phyloP scores from a whole-genome alignment of 2,797 vertebrate species.

The Sebastes steindachneri region DNA sequence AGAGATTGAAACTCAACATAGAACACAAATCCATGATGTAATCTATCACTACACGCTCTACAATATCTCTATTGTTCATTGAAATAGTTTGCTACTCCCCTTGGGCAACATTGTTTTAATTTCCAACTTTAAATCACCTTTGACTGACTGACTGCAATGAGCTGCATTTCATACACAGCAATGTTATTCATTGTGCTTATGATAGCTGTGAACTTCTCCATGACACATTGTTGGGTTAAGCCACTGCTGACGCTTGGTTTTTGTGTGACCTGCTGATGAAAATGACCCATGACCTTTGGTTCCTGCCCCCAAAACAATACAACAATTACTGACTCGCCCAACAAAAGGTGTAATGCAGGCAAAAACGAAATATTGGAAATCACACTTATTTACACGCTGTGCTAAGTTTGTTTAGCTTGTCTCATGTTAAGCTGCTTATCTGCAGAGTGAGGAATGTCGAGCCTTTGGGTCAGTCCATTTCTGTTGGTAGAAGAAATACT shows the following conservation, averaged over 20 bases:
- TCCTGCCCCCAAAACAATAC: neutral
- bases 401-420: slow-evolving; percentile 52
- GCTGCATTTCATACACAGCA: neutral
- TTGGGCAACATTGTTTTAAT: slow-evolving; percentile 16
- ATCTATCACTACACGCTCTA: slow-evolving; percentile 26
- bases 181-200: neutral
- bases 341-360: neutral
- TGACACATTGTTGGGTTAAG: neutral
- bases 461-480: slow-evolving; percentile 42
- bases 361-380: neutral
- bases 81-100: slow-evolving; percentile 14
- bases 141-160: slow-evolving; percentile 5
- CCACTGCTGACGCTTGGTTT: slow-evolving; percentile 5
- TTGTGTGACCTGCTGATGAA: neutral
- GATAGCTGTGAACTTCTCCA: slow-evolving; percentile 1
- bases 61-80: slow-evolving; percentile 46
- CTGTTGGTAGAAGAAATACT: slow-evolving; percentile 66
- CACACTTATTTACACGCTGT: neutral
- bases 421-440: slow-evolving; percentile 61
- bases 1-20: slow-evolving; percentile 14
- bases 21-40: slow-evolving; percentile 21
- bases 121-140: slow-evolving; percentile 46
- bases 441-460: slow-evolving; percentile 44
- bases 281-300: neutral
- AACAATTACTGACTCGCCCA: neutral